Base-by-base conservation (phyloP, 2,888 invertebrate species). In the Leuctra nigra region DNA sequence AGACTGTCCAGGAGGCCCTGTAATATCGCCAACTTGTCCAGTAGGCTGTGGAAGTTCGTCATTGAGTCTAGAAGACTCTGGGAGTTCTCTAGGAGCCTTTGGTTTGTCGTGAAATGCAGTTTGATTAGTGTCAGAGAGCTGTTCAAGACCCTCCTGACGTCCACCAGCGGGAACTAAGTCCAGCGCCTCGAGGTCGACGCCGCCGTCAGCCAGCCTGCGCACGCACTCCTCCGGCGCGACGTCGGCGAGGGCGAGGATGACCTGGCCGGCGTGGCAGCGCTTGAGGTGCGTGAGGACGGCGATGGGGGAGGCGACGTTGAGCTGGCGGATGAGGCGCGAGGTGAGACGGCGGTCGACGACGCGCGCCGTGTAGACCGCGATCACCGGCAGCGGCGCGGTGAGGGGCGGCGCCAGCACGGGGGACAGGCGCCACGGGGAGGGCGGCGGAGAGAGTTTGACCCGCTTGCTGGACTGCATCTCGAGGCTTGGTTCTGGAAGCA, bases 271-370 rank as follows among this genome's bases (percentile, higher is more conserved):
- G 38, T 77, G 75, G 1, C 87, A 84, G 61, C 91, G 77, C 68
- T 91, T 91, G 16, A 91, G 72, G 71, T 91, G 88, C 46, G 77
- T 76, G 9, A 88, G 72, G 14, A 77, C 74, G 14, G 77, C 75
- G 3, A 88, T 65, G 0, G 86, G 83, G 35, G 81, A 63, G 24
- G 75, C 74, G 24, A 78, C 73, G 62, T 81, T 83, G 13, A 86
- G 69, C 38, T 77, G 69, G 22, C 72, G 63, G 39, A 91, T 81
- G 0, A 83, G 74, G 58, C 71, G 74, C 0, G 87, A 87, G 39
- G 82, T 81, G 13, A 77, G 71, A 66, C 80, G 83, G 20, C 76
- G 77, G 56, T 84, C 75, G 55, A 73, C 75, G 18, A 90, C 75
- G 38, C 72, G 73, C 4, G 80, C 86, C 2, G 81, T 74, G 65